These are phyloP conservation scores for Pseudanteris insignis DNA, from an alignment of 2,888 invertebrate genomes.

Conservation along the genomic window DNA sequence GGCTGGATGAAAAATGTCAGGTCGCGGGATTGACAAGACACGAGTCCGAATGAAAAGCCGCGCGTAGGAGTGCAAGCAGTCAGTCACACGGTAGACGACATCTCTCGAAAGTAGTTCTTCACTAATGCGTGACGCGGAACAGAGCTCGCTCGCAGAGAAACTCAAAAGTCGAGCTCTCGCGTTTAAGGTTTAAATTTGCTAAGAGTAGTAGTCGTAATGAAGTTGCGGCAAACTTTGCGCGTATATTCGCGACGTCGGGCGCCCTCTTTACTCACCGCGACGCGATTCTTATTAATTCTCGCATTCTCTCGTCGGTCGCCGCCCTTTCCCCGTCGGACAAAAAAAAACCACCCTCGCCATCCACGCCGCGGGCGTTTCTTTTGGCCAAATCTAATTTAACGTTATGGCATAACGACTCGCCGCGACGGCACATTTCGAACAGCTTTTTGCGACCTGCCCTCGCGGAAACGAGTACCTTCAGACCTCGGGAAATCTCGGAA, in stretches of 20 bases:
- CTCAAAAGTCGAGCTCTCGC: conserved; percentile 59
- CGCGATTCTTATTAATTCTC: conserved; percentile 36
- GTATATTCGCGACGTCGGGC: conserved; percentile 37
- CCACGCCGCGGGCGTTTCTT: conserved; percentile 33
- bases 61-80: conserved; percentile 32
- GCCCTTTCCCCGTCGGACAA: no score
- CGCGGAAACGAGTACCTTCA: no score
- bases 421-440: no score
- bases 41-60: conserved; percentile 33
- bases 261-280: conserved; percentile 38
- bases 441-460: no score
- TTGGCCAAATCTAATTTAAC: conserved; percentile 39
- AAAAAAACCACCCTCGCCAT: not conserved
- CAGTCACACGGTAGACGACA: conserved; percentile 36
- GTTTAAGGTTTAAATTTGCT: conserved; percentile 60
- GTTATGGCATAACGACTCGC: conserved; percentile 40
- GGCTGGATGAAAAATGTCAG: conserved; percentile 37
- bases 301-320: conserved; percentile 23
- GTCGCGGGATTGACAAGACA: conserved; percentile 29
- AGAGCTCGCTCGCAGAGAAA: conserved; percentile 49
- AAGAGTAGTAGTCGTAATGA: conserved; percentile 60
- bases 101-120: conserved; percentile 36
- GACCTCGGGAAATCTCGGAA: no score
- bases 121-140: conserved; percentile 41
- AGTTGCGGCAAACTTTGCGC: conserved; percentile 56